A percentile compares a stretch with the other conserved stretches of the same genome.
These are phyloP conservation scores for Invenusta paracnida DNA, from an alignment of 2,888 invertebrate species.

Conservation along the genomic window DNA sequence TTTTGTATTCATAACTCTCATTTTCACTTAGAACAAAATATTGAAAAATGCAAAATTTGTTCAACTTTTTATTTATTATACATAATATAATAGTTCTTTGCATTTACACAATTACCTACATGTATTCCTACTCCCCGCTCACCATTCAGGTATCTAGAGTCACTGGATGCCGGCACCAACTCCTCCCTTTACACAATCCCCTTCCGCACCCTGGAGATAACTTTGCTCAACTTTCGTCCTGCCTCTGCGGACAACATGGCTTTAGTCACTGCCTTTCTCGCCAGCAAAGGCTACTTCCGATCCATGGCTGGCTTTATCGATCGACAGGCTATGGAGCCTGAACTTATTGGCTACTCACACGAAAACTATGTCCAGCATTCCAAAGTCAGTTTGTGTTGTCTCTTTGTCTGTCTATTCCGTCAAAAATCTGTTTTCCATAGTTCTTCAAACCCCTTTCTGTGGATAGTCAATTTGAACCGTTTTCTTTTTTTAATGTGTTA, in stretches of 20 bases:
- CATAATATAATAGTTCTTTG: neutral
- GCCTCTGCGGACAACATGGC: neutral
- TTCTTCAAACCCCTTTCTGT: too few relatives aligned
- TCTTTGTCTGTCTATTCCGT: too few relatives aligned
- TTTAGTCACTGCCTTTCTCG: neutral
- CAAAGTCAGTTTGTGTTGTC: too few relatives aligned
- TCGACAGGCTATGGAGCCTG: constrained; percentile 4
- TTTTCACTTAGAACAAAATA: neutral
- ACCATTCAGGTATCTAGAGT: neutral
- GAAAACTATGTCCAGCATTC: neutral
- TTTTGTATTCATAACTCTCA: too few relatives aligned
- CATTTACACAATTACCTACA: neutral
- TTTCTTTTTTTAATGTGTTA: too few relatives aligned
- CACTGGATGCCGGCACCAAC: neutral
- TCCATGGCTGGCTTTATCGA: neutral
- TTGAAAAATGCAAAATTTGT: neutral
- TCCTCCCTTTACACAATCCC: neutral
- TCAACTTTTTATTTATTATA: neutral
- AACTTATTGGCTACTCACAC: neutral
- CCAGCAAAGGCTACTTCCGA: neutral
- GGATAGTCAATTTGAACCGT: too few relatives aligned
- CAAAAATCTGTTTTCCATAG: too few relatives aligned
- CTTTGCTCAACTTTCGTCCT: neutral
- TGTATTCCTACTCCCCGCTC: neutral
- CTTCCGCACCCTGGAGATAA: neutral